Conservation (phyloP, 1,140 invertebrate genomes). For the Nasonia vitripennis region DNA sequence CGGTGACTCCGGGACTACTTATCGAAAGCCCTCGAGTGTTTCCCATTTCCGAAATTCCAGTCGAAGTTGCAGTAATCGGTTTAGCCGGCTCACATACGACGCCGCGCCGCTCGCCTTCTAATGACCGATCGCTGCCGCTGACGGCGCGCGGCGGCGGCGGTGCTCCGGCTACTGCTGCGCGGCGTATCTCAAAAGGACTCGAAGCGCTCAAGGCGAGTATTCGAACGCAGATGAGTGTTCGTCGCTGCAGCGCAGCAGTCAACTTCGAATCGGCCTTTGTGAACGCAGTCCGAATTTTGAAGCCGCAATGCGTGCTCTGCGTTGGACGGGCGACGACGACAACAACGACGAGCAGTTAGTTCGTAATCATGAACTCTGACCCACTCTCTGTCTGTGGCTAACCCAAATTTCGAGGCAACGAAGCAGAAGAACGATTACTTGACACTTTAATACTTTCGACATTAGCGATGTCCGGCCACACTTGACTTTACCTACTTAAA, state of each 20-base stretch:
- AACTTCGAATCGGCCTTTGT: background rate
- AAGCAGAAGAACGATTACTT: too few relatives aligned
- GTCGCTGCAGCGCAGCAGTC: background rate
- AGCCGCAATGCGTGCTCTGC: background rate
- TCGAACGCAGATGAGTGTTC: background rate
- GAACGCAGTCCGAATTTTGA: background rate
- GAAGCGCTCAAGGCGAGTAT: too few relatives aligned
- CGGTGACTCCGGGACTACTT: slow-evolving; percentile 35
- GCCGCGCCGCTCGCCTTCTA: background rate
- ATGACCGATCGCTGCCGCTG: slow-evolving; percentile 15
- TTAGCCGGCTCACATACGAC: slow-evolving; percentile 29
- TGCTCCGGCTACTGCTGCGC: background rate
- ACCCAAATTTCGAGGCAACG: too few relatives aligned
- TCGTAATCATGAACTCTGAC: too few relatives aligned
- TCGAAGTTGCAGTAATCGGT: slow-evolving; percentile 27
- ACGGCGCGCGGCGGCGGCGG: background rate
- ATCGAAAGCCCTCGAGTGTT: slow-evolving; percentile 32
- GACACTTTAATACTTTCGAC: too few relatives aligned
- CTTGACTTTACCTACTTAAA: too few relatives aligned
- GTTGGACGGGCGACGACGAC: too few relatives aligned
- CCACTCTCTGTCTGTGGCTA: too few relatives aligned
- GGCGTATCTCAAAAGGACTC: slow-evolving; percentile 12
- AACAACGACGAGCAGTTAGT: too few relatives aligned
- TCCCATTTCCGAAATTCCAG: slow-evolving; percentile 29
- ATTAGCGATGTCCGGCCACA: too few relatives aligned